Conservation (phyloP, 2,888 invertebrate species). For the Hartigia nigra region DNA sequence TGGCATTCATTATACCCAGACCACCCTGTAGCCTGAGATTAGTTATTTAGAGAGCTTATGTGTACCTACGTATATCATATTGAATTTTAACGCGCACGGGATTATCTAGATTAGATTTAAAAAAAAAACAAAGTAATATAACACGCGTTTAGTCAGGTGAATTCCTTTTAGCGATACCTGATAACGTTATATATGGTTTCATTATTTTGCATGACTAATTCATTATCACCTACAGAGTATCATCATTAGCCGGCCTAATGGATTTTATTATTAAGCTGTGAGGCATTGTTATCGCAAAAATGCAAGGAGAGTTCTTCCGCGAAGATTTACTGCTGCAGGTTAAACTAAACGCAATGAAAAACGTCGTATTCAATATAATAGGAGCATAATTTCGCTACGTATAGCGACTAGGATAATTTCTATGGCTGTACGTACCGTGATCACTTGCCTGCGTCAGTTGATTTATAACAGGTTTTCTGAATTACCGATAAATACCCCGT, state of each 20-base stretch:
- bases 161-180: not conserved
- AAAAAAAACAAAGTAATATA: not conserved
- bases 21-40: not conserved
- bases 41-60: not conserved
- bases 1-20: not conserved
- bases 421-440: constrained; percentile 10
- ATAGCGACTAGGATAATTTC: constrained; percentile 40
- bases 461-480: constrained; percentile 51
- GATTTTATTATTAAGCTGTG: not conserved
- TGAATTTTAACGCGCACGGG: not conserved
- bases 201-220: too few species aligned
- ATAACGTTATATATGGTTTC: too few species aligned
- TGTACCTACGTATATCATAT: not conserved
- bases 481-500: constrained; percentile 46
- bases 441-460: constrained; percentile 23
- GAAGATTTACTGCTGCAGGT: not conserved
- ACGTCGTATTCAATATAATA: not conserved
- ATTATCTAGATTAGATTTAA: not conserved
- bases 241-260: not conserved
- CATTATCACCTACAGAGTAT: not conserved
- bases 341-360: not conserved
- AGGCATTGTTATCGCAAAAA: not conserved
- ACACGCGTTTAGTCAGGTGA: not conserved
- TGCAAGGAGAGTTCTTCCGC: not conserved
- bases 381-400: constrained; percentile 29